These are phyloP conservation scores for Callosobruchus maculatus DNA, from an alignment of 2,888 invertebrate genomes.

Conservation along the genomic window DNA sequence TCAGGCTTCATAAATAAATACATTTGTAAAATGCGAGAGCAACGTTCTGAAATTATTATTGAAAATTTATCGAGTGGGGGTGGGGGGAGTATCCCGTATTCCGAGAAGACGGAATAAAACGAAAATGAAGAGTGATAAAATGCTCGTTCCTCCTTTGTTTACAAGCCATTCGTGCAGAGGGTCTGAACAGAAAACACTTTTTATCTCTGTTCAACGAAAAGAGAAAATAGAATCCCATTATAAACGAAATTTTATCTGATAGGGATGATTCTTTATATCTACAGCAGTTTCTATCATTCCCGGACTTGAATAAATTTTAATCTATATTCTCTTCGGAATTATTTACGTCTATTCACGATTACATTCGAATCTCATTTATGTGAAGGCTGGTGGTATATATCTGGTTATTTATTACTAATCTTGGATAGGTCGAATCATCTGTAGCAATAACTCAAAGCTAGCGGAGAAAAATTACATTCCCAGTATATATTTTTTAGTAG, in stretches of 20 bases:
- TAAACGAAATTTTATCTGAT: neutral
- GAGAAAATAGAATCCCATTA: neutral
- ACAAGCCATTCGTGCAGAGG: neutral
- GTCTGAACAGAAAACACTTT: neutral
- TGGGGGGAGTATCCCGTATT: neutral
- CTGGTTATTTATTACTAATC: neutral
- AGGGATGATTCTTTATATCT: neutral
- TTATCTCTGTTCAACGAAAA: neutral
- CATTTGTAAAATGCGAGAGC: neutral
- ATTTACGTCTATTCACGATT: neutral
- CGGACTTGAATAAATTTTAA: neutral
- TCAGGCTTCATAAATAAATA: neutral
- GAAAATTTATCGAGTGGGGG: neutral
- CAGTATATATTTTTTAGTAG: too few relatives aligned
- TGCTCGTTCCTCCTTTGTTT: neutral
- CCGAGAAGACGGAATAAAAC: neutral
- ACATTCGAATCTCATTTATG: neutral
- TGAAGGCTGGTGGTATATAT: neutral
- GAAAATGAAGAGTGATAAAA: neutral
- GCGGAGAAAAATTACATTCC: too few relatives aligned
- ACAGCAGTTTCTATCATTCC: too few relatives aligned
- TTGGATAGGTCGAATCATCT: neutral
- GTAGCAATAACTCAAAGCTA: too few relatives aligned
- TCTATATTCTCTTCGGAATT: neutral
- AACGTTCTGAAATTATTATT: neutral